Evolutionary conservation across 2,113 vertebrate species (phyloP).

Genomic region (Lanius collurio): DNA sequence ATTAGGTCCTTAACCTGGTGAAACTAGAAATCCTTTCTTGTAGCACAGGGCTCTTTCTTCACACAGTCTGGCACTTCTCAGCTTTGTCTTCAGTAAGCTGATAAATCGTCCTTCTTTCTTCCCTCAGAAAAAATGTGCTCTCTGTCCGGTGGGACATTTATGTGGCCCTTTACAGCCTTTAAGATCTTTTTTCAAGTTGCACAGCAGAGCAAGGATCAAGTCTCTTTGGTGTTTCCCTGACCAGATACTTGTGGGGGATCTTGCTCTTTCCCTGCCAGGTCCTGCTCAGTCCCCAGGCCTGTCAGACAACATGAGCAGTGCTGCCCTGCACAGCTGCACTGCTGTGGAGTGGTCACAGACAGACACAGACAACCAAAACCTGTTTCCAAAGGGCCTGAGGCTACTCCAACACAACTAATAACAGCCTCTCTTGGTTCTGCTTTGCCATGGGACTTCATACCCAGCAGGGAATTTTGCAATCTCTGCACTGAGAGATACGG

Average conservation of each 20-base stretch:
- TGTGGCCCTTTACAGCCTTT: background rate
- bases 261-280: background rate
- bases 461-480: background rate
- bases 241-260: background rate
- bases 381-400: background rate
- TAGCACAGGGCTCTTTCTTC: background rate
- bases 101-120: background rate
- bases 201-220: background rate
- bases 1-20: background rate
- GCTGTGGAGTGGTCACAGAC: rapidly evolving
- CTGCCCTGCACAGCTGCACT: background rate
- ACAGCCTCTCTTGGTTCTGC: background rate
- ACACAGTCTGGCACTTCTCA: background rate
- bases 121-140: background rate
- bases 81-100: background rate
- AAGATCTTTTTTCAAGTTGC: background rate
- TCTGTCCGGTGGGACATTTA: background rate
- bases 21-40: background rate
- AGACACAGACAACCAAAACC: background rate
- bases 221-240: background rate
- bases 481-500: background rate
- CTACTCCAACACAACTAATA: background rate
- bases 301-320: rapidly evolving
- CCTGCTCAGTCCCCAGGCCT: background rate
- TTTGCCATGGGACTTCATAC: background rate